A percentile compares a stretch with the other conserved stretches of the same genome.
Evolutionary conservation across 2,113 vertebrate species (phyloP).

Genomic region (Lycaon pictus): DNA sequence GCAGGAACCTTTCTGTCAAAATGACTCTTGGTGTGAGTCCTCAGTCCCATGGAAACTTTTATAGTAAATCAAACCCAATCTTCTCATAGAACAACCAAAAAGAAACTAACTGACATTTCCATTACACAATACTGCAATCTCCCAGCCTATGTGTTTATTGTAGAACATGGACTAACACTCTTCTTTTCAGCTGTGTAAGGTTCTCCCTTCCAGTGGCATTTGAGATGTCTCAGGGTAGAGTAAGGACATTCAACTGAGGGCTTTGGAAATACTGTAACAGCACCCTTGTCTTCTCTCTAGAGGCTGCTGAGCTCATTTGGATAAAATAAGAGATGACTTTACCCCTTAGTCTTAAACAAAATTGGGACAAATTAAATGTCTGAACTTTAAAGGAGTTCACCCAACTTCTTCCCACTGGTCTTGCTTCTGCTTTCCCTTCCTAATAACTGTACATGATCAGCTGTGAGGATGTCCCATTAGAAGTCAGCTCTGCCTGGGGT

Average conservation of each 20-base stretch:
- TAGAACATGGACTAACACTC: not conserved
- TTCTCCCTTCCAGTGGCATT: slow-evolving; percentile 46
- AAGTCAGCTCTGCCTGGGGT: not conserved
- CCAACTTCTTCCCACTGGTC: not conserved
- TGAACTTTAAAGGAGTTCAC: slow-evolving; percentile 68
- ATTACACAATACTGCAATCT: not conserved
- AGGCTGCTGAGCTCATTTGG: slow-evolving; percentile 70
- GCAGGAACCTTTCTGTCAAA: not conserved
- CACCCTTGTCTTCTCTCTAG: slow-evolving; percentile 4
- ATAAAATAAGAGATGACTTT: slow-evolving; percentile 75
- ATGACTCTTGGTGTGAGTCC: not conserved
- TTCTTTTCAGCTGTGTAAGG: slow-evolving; percentile 11
- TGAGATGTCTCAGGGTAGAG: slow-evolving; percentile 37
- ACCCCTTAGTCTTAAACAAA: slow-evolving; percentile 42
- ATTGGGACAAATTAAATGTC: slow-evolving; percentile 60
- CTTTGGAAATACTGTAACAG: slow-evolving; percentile 34
- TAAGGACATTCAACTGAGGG: not conserved
- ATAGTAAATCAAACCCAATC: not conserved
- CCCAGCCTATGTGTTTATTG: rapidly evolving
- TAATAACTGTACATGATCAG: not conserved
- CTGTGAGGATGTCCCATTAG: not conserved
- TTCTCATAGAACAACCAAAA: not conserved
- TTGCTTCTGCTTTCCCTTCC: not conserved
- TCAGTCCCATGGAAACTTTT: not conserved
- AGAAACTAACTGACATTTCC: too few relatives aligned